Evolutionary conservation across 1,140 invertebrate species (phyloP), one percentile per base, ranked within the genome.

Genomic region (Lasioglossum albipes): DNA sequence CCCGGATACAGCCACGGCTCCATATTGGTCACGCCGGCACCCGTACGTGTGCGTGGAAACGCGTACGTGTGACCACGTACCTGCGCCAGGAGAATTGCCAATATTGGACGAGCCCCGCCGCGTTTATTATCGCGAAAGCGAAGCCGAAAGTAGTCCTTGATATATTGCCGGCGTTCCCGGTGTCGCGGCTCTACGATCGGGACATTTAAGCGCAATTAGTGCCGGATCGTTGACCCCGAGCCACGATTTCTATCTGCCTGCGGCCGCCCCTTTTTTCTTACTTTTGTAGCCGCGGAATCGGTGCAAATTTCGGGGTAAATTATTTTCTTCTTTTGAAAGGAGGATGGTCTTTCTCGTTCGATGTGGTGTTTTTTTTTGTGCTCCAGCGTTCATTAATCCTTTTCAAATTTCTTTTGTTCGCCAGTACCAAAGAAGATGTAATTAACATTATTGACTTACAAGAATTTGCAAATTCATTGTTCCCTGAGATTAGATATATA

Each of bases 41-140:
- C 36, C 36, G 10, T 18, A 52, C 62, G 57, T 27, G 72, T 65
- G 61, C 45, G 78, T 61, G 71, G 18, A 9, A 27, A 12, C 18
- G 9, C 36, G 62, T 57, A 71, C n/a, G 62, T 54, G 52, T 61
- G 22, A 16, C n/a, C 61, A 62, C 36, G 41, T 81, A 81, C 74
- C 71, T 74, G 83, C 36, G 41, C 68, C 62, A 52, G 61, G 74
- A 84, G 82, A 78, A 85, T 83, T 80, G 83, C 76, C 78, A 85
- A 88, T 89, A 88, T 88, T 82, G 87, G 87, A 88, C 82, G 82
- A 76, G 79, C 61, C 69, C 68, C 82, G 71, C 27, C 61, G 80
- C 84, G 84, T 86, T 82, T 86, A 85, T 86, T 85, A 86, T 85
- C 80, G 71, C 57, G 66, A 75, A 57, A 79, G 61, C 75, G 62